Conservation (phyloP, 2,797 vertebrate species). For the Etheostoma perlongum region DNA sequence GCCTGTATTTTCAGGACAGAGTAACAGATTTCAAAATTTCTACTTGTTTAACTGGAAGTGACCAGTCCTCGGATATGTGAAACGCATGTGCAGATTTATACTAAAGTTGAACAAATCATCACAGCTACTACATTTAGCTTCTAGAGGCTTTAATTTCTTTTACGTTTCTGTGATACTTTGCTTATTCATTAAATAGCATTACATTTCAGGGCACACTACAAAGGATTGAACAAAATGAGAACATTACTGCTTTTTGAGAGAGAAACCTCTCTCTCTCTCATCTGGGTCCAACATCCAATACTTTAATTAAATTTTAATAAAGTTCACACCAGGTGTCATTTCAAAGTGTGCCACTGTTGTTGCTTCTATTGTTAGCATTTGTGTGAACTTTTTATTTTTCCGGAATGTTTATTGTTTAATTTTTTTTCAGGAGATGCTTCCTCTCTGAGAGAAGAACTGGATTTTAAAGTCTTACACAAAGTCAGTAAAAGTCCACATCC, state of each 20-base stretch:
- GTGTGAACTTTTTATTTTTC: background rate
- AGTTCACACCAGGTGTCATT: constrained; percentile 13
- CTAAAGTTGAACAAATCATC: constrained; percentile 29
- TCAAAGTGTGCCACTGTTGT: constrained; percentile 4
- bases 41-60: constrained; percentile 48
- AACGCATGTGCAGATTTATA: constrained; percentile 48
- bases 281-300: constrained; percentile 1
- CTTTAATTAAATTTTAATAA: background rate
- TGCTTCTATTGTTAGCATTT: constrained; percentile 33
- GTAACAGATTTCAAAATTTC: constrained; percentile 11
- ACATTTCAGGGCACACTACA: constrained; percentile 35
- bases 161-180: background rate
- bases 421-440: constrained; percentile 13
- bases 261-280: background rate
- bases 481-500: constrained; percentile 17
- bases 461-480: constrained; percentile 52
- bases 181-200: constrained; percentile 38
- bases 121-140: constrained; percentile 17
- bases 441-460: constrained; percentile 23
- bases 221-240: constrained; percentile 13
- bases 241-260: background rate
- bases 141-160: constrained; percentile 19
- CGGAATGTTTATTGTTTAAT: constrained; percentile 1
- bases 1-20: constrained; percentile 2
- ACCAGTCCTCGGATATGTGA: constrained; percentile 45